Evolutionary conservation across 2,113 vertebrate genomes (phyloP).

Genomic region (Puma concolor): DNA sequence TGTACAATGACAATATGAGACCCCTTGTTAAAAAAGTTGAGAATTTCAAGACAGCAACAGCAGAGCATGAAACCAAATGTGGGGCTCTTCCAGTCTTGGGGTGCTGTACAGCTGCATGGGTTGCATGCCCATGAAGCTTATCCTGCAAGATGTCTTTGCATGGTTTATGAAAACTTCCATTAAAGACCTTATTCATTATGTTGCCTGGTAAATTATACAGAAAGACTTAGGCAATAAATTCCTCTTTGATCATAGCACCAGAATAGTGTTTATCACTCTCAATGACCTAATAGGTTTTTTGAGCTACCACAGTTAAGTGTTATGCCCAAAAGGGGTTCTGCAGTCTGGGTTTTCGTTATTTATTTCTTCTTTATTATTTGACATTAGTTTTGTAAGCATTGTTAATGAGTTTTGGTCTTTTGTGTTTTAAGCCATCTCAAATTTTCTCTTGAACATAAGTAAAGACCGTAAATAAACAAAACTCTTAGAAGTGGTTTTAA

Average conservation of each 20-base stretch:
- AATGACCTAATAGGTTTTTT: background rate
- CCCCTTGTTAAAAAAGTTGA: background rate
- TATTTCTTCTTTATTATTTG: conserved; percentile 24
- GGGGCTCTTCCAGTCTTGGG: background rate
- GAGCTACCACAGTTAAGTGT: background rate
- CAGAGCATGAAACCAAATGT: background rate
- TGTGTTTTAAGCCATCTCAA: conserved; percentile 1
- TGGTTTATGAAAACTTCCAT: background rate
- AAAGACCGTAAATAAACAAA: background rate
- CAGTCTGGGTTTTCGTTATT: background rate
- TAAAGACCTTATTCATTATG: background rate
- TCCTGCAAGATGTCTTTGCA: background rate
- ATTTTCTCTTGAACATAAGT: background rate
- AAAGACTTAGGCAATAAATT: background rate
- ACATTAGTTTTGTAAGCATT: background rate
- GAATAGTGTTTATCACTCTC: background rate
- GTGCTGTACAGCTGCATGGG: background rate
- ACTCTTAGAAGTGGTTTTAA: background rate
- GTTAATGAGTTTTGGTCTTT: conserved; percentile 48
- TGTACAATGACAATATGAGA: background rate
- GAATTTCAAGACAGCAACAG: background rate
- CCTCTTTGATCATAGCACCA: background rate
- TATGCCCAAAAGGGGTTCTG: background rate
- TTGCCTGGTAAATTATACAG: background rate
- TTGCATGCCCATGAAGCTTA: fast-evolving